A percentile compares a stretch with the other conserved stretches of the same genome.
Evolutionary conservation across 2,888 invertebrate species (phyloP).

Genomic region (Folsomia candida): DNA sequence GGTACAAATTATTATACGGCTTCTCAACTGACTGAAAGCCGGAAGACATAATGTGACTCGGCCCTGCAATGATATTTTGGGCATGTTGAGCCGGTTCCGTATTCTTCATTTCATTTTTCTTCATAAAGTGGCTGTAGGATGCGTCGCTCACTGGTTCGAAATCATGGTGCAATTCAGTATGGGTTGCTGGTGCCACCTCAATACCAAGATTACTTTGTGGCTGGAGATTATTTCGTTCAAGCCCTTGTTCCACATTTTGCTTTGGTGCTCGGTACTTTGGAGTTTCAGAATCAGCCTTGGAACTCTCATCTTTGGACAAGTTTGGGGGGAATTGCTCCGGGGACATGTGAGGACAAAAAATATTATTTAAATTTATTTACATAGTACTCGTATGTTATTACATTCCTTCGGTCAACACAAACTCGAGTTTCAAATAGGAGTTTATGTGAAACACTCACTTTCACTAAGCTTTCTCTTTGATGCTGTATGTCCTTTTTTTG

Average conservation of each 20-base stretch:
- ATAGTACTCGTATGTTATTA: no score
- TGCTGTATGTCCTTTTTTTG: no score
- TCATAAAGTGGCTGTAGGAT: constrained; percentile 25
- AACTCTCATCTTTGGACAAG: not conserved
- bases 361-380: no score
- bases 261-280: not conserved
- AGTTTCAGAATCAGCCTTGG: constrained; percentile 4
- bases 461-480: no score
- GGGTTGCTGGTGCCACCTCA: no score
- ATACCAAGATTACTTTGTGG: no score
- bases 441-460: no score
- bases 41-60: constrained; percentile 36
- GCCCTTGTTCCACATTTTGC: not conserved
- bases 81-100: constrained; percentile 1
- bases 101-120: constrained; percentile 25
- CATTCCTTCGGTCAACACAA: no score
- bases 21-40: constrained; percentile 36
- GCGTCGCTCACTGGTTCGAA: not conserved
- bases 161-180: not conserved
- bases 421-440: no score
- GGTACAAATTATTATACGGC: constrained; percentile 2
- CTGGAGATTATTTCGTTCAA: not conserved
- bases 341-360: no score
- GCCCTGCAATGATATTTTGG: constrained; percentile 23
- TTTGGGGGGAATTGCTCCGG: constrained; percentile 33